Conservation (phyloP, 2,113 vertebrate genomes). For the Cynopterus brachyotis region DNA sequence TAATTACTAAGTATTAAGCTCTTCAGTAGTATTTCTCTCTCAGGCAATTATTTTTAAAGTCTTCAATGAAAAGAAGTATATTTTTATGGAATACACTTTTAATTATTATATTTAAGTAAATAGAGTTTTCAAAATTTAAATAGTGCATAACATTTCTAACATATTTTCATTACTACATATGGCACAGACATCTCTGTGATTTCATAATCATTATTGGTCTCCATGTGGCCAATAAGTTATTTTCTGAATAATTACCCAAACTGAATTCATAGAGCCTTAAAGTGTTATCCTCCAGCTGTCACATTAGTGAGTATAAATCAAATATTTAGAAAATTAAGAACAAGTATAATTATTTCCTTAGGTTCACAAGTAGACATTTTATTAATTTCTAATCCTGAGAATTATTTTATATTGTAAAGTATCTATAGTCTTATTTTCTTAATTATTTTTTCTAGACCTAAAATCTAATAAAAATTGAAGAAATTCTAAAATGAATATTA, state of each 20-base stretch:
- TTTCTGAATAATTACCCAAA: not conserved
- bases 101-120: slow-evolving; percentile 24
- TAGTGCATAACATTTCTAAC: not conserved
- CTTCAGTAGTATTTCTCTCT: slow-evolving; percentile 36
- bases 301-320: not conserved
- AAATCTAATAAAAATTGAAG: not conserved
- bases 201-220: not conserved
- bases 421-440: not conserved
- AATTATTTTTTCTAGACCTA: not conserved
- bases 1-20: slow-evolving; percentile 52
- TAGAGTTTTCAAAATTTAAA: slow-evolving; percentile 36
- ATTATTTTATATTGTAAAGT: not conserved
- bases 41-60: slow-evolving; percentile 66
- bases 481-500: not conserved
- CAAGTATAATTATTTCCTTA: not conserved
- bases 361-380: not conserved
- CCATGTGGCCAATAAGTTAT: not conserved
- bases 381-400: not conserved
- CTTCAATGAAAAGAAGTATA: slow-evolving; percentile 41
- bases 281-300: not conserved
- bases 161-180: not conserved
- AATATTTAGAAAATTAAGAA: not conserved
- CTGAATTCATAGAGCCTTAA: not conserved
- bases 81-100: slow-evolving; percentile 56
- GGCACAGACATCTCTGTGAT: not conserved